These are phyloP conservation scores for Aricia artaxerxes DNA, from an alignment of 2,888 invertebrate genomes.

Conservation along the genomic window DNA sequence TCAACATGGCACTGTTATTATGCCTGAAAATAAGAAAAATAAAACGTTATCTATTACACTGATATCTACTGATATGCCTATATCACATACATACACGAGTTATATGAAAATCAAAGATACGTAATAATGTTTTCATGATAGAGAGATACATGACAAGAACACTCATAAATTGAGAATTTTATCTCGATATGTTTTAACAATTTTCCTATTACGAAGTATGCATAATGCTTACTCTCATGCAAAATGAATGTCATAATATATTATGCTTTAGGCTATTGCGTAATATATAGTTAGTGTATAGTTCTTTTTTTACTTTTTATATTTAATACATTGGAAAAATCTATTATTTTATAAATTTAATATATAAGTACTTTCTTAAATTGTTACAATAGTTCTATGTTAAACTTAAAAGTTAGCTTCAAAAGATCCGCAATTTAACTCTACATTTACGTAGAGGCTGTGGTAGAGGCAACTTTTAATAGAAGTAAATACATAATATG, in stretches of 20 bases:
- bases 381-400: background rate
- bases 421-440: background rate
- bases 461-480: background rate
- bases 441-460: background rate
- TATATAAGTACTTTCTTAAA: background rate
- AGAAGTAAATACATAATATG: background rate
- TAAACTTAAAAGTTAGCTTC: background rate
- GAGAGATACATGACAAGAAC: no score
- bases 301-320: background rate
- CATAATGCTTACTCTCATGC: background rate
- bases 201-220: background rate
- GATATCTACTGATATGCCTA: background rate
- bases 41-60: background rate
- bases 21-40: background rate
- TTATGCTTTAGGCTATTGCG: no score
- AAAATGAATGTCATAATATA: background rate
- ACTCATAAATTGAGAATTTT: background rate
- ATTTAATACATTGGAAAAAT: background rate
- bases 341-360: background rate
- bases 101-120: background rate
- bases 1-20: background rate
- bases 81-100: background rate
- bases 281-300: background rate
- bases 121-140: background rate
- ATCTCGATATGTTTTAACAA: background rate